Evolutionary conservation across 2,888 invertebrate genomes (phyloP).

Genomic region (Prenolepis imparis): DNA sequence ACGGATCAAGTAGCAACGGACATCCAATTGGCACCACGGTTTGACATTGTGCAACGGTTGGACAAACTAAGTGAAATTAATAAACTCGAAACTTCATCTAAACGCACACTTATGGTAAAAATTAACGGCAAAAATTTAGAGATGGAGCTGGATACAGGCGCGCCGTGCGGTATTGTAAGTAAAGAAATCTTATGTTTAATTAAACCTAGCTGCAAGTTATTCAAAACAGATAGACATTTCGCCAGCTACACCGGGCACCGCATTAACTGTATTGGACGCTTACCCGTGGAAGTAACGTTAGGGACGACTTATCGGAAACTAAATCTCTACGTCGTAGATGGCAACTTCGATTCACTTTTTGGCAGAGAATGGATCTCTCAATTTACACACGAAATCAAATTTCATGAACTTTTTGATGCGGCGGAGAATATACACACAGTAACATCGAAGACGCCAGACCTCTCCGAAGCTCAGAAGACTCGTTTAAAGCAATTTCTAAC

Average conservation of each 20-base stretch:
- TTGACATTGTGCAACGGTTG: not conserved
- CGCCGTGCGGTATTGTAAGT: conserved; percentile 8
- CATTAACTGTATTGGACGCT: not conserved
- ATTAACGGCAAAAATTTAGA: not conserved
- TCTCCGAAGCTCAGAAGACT: not conserved
- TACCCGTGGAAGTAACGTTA: not conserved
- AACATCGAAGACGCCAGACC: not conserved
- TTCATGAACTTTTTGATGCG: not conserved
- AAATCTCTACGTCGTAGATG: conserved; percentile 12
- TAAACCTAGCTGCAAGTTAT: not conserved
- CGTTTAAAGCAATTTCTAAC: not conserved
- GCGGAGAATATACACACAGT: not conserved
- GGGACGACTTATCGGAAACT: not conserved
- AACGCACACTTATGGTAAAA: not conserved
- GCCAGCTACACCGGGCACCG: not conserved
- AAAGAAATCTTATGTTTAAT: not conserved
- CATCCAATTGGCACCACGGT: not conserved
- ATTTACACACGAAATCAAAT: not conserved
- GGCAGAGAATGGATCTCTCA: not conserved
- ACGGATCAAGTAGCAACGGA: not conserved
- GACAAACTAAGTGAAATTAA: not conserved
- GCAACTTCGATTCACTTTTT: conserved; percentile 5
- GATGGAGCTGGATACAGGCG: not conserved
- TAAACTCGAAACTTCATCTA: not conserved
- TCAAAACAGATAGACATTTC: not conserved